phyloP scores from a whole-genome alignment of 1,140 invertebrate species.

The Bombus soroeensis region DNA sequence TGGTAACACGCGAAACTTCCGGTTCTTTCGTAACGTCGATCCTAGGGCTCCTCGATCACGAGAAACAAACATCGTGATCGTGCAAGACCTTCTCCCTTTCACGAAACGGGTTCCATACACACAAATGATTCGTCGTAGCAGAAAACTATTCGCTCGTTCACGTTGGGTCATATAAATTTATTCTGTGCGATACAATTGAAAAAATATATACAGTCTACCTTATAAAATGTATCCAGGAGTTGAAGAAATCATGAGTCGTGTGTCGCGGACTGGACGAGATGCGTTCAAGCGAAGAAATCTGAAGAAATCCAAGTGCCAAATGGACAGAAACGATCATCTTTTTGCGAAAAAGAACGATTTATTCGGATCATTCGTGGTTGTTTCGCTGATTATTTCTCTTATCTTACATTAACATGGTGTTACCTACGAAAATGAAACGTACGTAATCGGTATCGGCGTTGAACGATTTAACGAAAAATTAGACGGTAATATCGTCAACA shows the following conservation, averaged over 20 bases:
- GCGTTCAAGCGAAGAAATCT: not conserved
- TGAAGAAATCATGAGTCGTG: not conserved
- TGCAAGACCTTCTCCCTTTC: not conserved
- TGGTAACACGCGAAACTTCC: slow-evolving; percentile 4
- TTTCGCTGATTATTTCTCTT: not conserved
- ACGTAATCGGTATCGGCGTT: too few species aligned
- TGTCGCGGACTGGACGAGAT: not conserved
- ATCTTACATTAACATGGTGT: not conserved
- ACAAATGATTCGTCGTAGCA: not conserved
- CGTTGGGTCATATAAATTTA: slow-evolving; percentile 44
- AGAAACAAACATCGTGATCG: not conserved
- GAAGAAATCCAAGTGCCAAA: not conserved
- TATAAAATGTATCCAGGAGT: slow-evolving; percentile 4
- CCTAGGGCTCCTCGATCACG: not conserved
- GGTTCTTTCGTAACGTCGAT: not conserved
- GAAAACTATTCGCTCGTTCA: slow-evolving; percentile 10
- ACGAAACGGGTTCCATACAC: not conserved
- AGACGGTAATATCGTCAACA: not conserved
- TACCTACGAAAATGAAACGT: not conserved
- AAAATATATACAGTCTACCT: slow-evolving; percentile 45
- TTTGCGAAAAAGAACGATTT: not conserved
- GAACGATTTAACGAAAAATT: not conserved
- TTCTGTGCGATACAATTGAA: slow-evolving; percentile 40
- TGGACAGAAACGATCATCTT: not conserved
- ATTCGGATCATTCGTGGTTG: not conserved